phyloP scores from a whole-genome alignment of 2,888 invertebrate species.

The Norana najaformis region DNA sequence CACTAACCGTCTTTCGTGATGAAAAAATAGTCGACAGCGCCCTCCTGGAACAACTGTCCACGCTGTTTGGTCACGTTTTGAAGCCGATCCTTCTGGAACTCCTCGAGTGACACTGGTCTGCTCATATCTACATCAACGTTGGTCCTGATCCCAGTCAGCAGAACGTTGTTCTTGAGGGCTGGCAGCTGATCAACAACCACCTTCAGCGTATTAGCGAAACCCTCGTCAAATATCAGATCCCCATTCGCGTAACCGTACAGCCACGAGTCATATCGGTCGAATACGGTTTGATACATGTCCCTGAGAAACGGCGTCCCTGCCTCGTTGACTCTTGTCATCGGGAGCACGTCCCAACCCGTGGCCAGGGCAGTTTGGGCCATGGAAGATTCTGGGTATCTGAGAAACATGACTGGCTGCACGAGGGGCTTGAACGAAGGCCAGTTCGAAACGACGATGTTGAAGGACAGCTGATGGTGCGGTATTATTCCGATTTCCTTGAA shows the following conservation, averaged over 20 bases:
- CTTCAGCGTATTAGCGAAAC: background rate
- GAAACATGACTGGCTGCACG: conserved; percentile 23
- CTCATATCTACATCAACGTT: background rate
- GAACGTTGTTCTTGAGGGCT: conserved; percentile 14
- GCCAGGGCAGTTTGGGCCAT: background rate
- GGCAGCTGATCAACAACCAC: background rate
- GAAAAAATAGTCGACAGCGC: conserved; percentile 26
- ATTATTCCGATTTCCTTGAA: conserved; percentile 17
- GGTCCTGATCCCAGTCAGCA: background rate
- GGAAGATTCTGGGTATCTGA: background rate
- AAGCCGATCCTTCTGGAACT: background rate
- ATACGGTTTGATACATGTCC: conserved; percentile 26
- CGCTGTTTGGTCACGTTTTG: background rate
- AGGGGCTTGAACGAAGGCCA: conserved; percentile 26
- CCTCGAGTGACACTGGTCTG: background rate
- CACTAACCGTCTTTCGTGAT: background rate
- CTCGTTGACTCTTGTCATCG: background rate
- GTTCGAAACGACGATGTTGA: conserved; percentile 5
- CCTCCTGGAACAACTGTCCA: background rate
- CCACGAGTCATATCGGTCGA: background rate
- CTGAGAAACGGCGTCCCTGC: conserved; percentile 32
- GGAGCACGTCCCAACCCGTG: conserved; percentile 29
- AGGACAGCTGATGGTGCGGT: background rate
- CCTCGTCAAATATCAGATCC: conserved; percentile 34
- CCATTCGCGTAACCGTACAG: conserved; percentile 39